Evolutionary conservation across 2,888 invertebrate species (phyloP), one percentile per base, ranked within the genome.

Genomic region (Trichogramma dendrolimi): DNA sequence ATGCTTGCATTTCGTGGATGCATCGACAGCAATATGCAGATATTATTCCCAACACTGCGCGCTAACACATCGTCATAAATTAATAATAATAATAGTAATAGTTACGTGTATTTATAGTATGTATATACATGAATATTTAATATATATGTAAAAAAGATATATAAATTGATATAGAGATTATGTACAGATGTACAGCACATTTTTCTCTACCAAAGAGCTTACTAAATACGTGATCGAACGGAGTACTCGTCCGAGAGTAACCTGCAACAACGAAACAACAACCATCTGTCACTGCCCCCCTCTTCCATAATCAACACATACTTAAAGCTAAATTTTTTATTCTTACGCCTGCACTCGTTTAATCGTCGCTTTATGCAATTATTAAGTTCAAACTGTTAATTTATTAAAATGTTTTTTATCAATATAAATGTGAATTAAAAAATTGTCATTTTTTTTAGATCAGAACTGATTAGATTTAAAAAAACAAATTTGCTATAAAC

Each of bases 231-330:
- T 77, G 78, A 73, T 76, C 77, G 77, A 75, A 77, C 73, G 76
- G 76, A 78, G 78, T 78, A 78, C 76, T 77, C 77, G 76, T 78
- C 77, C 76, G 77, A 73, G 75, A 77, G 77, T 77, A 77, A 77
- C 78, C 78, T 78, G 78, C 75, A 78, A 78, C 78, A 78, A 73
- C 76, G 73, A 78, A 77, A 78, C 70, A 77, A 78, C 67, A 75
- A 71, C 74, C 74, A 74, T 27, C 27, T 75, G 75, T 75, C 77
- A 76, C 74, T 74, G 69, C 68, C 73, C 72, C 72, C 72, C 71
- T 65, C 61, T 56, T 53, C 41, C 42, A 64, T 58, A 44, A 59
- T 59, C 66, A 65, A 50, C 47, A 53, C 14, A 58, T 50, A 62
- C 57, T 57, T 57, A 58, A 48, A 49, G 59, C 63, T 57, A 57